Base-by-base conservation (phyloP, 2,888 invertebrate genomes). In the Xestia sexstrigata region DNA sequence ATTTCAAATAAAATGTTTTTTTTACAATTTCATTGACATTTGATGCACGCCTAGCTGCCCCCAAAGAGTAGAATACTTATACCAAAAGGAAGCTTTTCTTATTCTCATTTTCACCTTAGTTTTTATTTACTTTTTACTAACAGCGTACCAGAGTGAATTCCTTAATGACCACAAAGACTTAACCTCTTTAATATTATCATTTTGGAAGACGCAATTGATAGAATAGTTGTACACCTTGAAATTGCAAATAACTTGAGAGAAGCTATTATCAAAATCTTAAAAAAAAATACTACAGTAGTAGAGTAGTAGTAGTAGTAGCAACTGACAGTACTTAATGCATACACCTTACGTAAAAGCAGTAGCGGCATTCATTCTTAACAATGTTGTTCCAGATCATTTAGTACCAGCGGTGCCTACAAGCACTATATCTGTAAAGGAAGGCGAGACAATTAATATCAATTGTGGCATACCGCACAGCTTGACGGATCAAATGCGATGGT, bases 401-500 rank as follows among this genome's bases (percentile, higher is more conserved):
- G 35, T 75, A 35, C 62, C 81, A 8, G 82, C 58, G 20, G 17
- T 26, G 6, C 77, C 87, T 4, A 60, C 81, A 4, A 74, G 78
- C 0, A 85, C 80, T 3, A 45, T 91, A 11, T 17, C n/a, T 5
- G 58, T 93, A 5, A 78, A 89, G 73, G 75, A 85, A 84, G 92
- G 90, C 6, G 55, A 79, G 23, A 70, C 90, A 1, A 30, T 68
- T 5, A 26, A 74, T 4, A 77, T 95, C 0, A 78, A 84, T 4
- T 95, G 95, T 83, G 79, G 82, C 23, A 68, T 92, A 30, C 87
- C 91, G 7, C 90, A 92, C 74, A 73, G 49, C 20, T 72, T 23
- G 30, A 86, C 82, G 2, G 93, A 94, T 81, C 58, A 45, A 49
- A 39, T 94, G 1, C 89, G 91, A 5, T 94, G 94, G 94, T 94